Conservation (phyloP, 1,140 invertebrate genomes). For the Zaprionus kolodkinae region DNA sequence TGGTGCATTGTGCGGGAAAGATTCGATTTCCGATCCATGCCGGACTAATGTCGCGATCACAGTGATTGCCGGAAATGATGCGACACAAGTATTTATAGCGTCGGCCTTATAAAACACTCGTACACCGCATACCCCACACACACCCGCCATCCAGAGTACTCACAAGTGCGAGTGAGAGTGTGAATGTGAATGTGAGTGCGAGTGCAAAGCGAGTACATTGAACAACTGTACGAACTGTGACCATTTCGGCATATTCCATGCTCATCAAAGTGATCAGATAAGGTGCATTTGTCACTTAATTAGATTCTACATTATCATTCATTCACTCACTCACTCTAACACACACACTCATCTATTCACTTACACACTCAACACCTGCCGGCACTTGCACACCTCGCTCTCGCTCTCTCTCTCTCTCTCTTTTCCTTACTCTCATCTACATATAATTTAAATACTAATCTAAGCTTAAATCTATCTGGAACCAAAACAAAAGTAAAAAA, state of each 20-base stretch:
- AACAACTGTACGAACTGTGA: slow-evolving; percentile 32
- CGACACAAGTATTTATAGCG: slow-evolving; percentile 59
- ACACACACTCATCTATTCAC: neutral
- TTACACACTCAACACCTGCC: neutral
- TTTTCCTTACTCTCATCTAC: slow-evolving; percentile 12
- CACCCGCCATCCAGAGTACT: neutral
- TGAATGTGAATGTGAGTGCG: slow-evolving; percentile 4
- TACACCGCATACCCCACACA: neutral
- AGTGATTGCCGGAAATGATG: slow-evolving; percentile 64
- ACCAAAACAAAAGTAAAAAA: slow-evolving; percentile 1
- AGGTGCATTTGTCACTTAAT: slow-evolving; percentile 75
- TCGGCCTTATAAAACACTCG: neutral
- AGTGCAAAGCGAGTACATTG: neutral
- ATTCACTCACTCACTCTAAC: neutral
- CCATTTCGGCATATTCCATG: slow-evolving; percentile 66
- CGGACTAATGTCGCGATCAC: slow-evolving; percentile 33
- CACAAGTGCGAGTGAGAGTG: slow-evolving; percentile 7
- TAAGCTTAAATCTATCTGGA: slow-evolving; percentile 15
- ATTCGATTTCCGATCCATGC: slow-evolving; percentile 41
- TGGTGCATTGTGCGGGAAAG: neutral
- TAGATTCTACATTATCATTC: slow-evolving; percentile 54
- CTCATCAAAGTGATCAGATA: slow-evolving; percentile 65
- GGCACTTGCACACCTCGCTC: neutral
- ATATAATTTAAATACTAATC: slow-evolving; percentile 32
- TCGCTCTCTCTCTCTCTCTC: too few relatives aligned